A percentile compares a stretch with the other conserved stretches of the same genome.
phyloP scores from a whole-genome alignment of 2,113 vertebrate species.

The Psittacus erithacus region DNA sequence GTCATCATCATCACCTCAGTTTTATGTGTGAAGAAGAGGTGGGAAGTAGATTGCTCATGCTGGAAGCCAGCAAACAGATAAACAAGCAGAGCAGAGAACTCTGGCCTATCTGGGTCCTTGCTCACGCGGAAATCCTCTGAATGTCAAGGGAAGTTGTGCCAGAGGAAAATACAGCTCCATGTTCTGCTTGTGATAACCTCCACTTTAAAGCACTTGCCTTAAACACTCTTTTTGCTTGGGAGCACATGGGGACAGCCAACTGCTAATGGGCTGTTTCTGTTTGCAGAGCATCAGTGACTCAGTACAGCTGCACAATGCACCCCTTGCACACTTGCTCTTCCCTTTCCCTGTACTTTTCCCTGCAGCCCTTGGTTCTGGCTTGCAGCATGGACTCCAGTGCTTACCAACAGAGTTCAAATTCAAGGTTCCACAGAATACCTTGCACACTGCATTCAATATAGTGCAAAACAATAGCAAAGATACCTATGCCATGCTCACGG shows the following conservation, averaged over 20 bases:
- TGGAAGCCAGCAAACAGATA: neutral
- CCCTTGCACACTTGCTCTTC: neutral
- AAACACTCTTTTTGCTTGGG: neutral
- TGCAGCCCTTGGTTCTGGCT: neutral
- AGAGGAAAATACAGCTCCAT: constrained; percentile 12
- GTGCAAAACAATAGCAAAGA: constrained; percentile 69
- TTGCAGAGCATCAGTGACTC: neutral
- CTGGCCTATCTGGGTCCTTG: neutral
- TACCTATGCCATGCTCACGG: neutral
- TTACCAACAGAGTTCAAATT: neutral
- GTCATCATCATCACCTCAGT: neutral
- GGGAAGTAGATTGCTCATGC: neutral
- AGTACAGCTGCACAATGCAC: neutral
- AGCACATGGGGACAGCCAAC: neutral
- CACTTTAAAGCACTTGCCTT: neutral
- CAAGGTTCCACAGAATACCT: constrained; percentile 11
- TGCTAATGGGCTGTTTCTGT: neutral
- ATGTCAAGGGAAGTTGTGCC: neutral
- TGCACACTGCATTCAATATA: constrained; percentile 15
- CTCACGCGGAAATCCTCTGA: neutral
- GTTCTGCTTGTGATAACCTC: constrained; percentile 33
- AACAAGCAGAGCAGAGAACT: neutral
- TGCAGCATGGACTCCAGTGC: rapidly evolving
- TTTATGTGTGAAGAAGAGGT: constrained; percentile 20
- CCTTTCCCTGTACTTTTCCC: constrained; percentile 5